phyloP scores from a whole-genome alignment of 2,113 vertebrate species.

The Notarius lentiginosus region DNA sequence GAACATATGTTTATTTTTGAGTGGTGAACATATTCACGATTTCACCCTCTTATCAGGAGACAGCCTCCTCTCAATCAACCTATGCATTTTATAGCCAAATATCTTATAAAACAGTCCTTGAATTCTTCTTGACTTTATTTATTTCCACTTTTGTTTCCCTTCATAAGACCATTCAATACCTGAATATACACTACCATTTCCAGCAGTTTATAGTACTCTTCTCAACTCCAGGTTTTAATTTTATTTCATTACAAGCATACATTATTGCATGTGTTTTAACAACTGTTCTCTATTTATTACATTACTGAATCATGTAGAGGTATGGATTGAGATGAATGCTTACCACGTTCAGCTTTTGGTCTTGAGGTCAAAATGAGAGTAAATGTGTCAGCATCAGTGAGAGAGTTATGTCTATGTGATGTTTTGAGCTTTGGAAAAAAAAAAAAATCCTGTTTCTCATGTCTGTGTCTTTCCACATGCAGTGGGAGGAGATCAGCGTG shows the following conservation, averaged over 20 bases:
- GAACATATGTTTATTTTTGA: too few species aligned
- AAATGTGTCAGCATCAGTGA: too few species aligned
- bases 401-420: neutral
- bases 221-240: neutral
- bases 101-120: too few species aligned
- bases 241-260: neutral
- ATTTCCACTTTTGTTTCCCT: neutral
- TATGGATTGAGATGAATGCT: neutral
- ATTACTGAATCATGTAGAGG: neutral
- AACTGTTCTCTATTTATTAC: neutral
- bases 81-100: too few species aligned
- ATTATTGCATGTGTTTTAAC: neutral
- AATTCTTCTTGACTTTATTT: too few species aligned
- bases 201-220: neutral
- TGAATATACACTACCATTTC: neutral
- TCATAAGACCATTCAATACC: neutral
- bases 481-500: constrained; percentile 72
- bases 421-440: neutral
- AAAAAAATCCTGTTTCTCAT: neutral
- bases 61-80: too few species aligned
- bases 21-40: too few species aligned
- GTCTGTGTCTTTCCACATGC: constrained; percentile 11
- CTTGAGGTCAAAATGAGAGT: neutral
- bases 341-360: neutral
- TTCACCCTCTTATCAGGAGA: too few species aligned